A percentile compares a stretch with the other conserved stretches of the same genome.
phyloP scores from a whole-genome alignment of 1,140 invertebrate genomes.

The Choristoneura fumiferana region DNA sequence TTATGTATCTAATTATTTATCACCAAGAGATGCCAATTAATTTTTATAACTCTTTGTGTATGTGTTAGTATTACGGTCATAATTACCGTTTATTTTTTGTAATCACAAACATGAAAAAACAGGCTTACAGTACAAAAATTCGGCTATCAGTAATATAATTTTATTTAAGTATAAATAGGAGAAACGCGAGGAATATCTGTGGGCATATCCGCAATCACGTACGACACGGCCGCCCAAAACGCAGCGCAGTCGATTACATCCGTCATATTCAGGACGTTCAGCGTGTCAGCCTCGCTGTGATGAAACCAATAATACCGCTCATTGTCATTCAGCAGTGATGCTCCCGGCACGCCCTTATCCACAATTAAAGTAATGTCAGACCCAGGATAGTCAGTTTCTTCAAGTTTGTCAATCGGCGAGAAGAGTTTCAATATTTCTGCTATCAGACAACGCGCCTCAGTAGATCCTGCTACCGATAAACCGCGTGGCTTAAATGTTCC shows the following conservation, averaged over 20 bases:
- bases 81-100: too few relatives aligned
- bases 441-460: constrained; percentile 82
- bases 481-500: constrained; percentile 89
- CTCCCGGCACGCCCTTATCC: constrained; percentile 83
- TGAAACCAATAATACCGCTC: constrained; percentile 89
- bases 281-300: constrained; percentile 86
- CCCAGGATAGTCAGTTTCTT: constrained; percentile 62
- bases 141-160: too few relatives aligned
- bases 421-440: constrained; percentile 80
- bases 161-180: too few relatives aligned
- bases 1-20: too few relatives aligned
- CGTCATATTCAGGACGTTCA: constrained; percentile 82
- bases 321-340: constrained; percentile 82
- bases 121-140: too few relatives aligned
- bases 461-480: constrained; percentile 79
- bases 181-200: constrained; percentile 79
- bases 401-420: constrained; percentile 74
- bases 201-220: constrained; percentile 84
- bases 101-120: too few relatives aligned
- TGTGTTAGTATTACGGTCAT: too few relatives aligned
- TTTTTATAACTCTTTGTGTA: too few relatives aligned
- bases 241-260: constrained; percentile 83
- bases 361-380: constrained; percentile 84
- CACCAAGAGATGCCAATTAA: too few relatives aligned
- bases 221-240: constrained; percentile 85